Conservation (phyloP, 1,140 invertebrate genomes). For the Lepidotrigona ventralis region DNA sequence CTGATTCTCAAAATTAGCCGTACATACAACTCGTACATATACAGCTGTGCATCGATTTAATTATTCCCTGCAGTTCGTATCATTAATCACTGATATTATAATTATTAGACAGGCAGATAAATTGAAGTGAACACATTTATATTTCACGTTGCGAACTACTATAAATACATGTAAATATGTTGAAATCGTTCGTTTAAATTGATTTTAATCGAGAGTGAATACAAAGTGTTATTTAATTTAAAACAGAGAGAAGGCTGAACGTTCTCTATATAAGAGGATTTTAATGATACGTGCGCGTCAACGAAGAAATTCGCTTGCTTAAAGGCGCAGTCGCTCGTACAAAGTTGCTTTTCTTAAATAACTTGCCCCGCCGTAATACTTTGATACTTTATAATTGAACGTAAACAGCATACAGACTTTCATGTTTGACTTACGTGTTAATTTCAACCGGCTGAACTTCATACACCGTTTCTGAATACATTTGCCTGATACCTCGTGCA, state of each 20-base stretch:
- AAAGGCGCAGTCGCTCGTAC: background rate
- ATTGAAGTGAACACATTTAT: no score
- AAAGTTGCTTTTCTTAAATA: background rate
- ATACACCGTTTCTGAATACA: background rate
- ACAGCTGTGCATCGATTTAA: no score
- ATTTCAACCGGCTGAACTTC: background rate
- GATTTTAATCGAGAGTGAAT: no score
- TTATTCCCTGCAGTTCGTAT: no score
- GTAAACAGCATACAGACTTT: background rate
- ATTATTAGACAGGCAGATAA: no score
- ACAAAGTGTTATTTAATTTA: background rate
- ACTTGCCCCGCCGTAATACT: background rate
- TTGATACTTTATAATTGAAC: background rate
- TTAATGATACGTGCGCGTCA: background rate
- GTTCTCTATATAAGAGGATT: background rate
- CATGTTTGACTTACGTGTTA: background rate
- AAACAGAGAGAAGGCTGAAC: background rate
- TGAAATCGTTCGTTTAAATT: no score
- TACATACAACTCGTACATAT: background rate
- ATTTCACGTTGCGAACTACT: no score
- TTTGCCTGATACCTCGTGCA: background rate
- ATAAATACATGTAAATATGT: no score
- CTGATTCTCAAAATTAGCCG: background rate
- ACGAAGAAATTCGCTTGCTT: background rate
- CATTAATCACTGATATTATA: no score